A percentile compares a stretch with the other conserved stretches of the same genome.
Evolutionary conservation across 2,797 vertebrate genomes (phyloP).

Genomic region (Peromyscus attwateri): DNA sequence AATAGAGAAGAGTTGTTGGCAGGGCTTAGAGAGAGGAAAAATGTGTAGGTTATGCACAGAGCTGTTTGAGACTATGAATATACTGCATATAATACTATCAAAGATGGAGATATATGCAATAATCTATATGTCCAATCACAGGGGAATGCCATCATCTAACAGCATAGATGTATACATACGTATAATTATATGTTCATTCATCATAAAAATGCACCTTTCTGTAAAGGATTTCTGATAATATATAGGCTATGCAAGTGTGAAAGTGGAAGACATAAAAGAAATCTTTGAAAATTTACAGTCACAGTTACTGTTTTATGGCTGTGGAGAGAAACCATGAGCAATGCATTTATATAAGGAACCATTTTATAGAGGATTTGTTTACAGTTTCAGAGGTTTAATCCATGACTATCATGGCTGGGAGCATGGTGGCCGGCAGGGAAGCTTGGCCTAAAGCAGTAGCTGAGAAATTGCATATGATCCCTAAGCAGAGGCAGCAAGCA

Average conservation of each 20-base stretch:
- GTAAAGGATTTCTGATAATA: background rate
- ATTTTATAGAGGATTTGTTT: background rate
- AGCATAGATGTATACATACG: no score
- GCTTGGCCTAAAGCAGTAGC: background rate
- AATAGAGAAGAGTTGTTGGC: background rate
- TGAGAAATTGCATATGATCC: background rate
- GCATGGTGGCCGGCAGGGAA: background rate
- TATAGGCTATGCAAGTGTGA: background rate
- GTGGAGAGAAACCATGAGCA: background rate
- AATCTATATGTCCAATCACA: background rate
- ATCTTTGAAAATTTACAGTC: background rate
- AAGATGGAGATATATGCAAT: background rate
- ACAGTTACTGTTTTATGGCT: background rate
- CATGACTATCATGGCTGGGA: background rate
- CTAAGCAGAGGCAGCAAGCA: background rate
- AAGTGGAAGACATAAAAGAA: accelerated
- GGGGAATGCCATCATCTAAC: background rate
- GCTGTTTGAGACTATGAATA: background rate
- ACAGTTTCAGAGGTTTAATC: background rate
- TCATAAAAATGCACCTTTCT: background rate
- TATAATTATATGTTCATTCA: background rate
- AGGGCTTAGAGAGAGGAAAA: accelerated
- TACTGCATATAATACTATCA: background rate
- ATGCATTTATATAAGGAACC: background rate
- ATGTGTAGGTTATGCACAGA: background rate